phyloP scores from a whole-genome alignment of 2,888 invertebrate species.

The Prosopocoilus inquinatus region DNA sequence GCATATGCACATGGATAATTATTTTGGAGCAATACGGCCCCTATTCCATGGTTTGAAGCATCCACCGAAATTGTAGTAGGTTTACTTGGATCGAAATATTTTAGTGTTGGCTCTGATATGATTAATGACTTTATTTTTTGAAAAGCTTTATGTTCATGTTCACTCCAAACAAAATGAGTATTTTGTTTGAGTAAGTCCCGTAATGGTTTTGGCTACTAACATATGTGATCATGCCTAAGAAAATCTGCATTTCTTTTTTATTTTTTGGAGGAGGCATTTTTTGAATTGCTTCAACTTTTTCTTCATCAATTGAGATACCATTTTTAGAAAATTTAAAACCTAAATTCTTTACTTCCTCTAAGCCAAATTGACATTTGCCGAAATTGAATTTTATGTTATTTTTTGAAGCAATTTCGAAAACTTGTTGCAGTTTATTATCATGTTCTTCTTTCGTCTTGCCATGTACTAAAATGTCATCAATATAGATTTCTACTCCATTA shows the following conservation, averaged over 20 bases:
- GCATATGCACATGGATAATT: constrained; percentile 32
- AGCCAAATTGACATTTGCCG: constrained; percentile 16
- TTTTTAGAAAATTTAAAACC: constrained; percentile 7
- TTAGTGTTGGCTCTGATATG: background rate
- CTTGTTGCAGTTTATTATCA: constrained; percentile 19
- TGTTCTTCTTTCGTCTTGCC: constrained; percentile 24
- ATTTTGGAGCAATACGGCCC: constrained; percentile 30
- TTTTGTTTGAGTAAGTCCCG: constrained; percentile 6
- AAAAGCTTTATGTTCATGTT: constrained; percentile 1
- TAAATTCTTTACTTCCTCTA: constrained; percentile 10
- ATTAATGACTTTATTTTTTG: constrained; percentile 5
- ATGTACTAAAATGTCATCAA: constrained; percentile 33
- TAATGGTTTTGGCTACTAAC: constrained; percentile 9
- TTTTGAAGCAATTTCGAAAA: constrained; percentile 27
- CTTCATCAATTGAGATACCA: constrained; percentile 9
- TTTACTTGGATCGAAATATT: constrained; percentile 1
- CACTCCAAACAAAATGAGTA: background rate
- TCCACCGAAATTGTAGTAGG: constrained; percentile 20
- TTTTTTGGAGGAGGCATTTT: constrained; percentile 10
- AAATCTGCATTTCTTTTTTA: constrained; percentile 11
- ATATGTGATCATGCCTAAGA: constrained; percentile 15
- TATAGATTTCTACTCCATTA: constrained; percentile 13
- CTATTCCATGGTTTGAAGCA: constrained; percentile 30
- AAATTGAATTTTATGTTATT: constrained; percentile 31
- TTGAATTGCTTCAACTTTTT: constrained; percentile 15